Base-by-base conservation (phyloP, 35 echinoderm and acorn worm species). In the Acanthaster planci region DNA sequence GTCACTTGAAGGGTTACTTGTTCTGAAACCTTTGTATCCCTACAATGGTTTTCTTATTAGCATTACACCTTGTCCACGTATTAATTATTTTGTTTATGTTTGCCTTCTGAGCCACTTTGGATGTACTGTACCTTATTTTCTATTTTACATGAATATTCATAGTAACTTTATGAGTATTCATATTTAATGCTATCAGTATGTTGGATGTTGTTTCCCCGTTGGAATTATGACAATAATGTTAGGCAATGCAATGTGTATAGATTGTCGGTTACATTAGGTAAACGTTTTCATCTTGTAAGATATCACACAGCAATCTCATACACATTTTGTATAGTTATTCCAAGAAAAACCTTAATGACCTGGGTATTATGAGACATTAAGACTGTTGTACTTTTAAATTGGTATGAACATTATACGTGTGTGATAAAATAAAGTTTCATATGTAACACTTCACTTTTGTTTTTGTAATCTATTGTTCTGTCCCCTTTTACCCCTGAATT, bases 321-420 rank as follows among this genome's bases (percentile, higher is more conserved):
- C 26, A 72, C 34, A 72, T 72, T 72, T 72, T 15, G 23, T 72
- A 30, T 7, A 72, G 27, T n/a, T 67, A 26, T 72, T 26, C 26
- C 21, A 72, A 72, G 30, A 72, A 34, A 72, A 72, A 72, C 10
- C 30, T 6, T 6, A 72, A 72, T 2, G 64, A 14, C 64, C 34
- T 31, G 64, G 34, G 34, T 72, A 26, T 31, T 72, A 35, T 10
- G 18, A 72, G 64, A 34, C 26, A 26, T 26, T 72, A 12, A 72
- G 64, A 72, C 64, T 3, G 64, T 31, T 72, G 64, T 72, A 72
- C 64, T 72, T 72, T 72, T 72, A 72, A 72, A 26, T 72, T 72
- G 64, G 64, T 72, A 72, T 72, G 64, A 72, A 72, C 64, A 72
- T 72, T 72, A 72, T 72, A n/a, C n/a, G 64, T 72, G 64, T 72